Base-by-base conservation (phyloP, 2,797 vertebrate species). In the Rhincodon typus region DNA sequence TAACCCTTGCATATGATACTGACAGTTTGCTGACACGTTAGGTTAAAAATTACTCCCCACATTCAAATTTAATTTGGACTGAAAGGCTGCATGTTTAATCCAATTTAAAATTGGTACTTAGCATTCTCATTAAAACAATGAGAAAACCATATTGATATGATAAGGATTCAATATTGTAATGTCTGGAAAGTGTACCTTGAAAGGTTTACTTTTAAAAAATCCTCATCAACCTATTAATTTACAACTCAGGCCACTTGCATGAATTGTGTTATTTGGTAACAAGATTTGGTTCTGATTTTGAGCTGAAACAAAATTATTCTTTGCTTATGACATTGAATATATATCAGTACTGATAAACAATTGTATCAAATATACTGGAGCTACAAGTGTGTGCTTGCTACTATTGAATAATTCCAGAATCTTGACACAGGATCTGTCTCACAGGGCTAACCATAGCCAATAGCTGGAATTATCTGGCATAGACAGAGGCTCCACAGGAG, bases 401-500 rank as follows among this genome's bases (percentile, higher is more conserved):
- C n/a, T 23, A 23, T 7, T 67, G 19, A 91, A n/a, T 93, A 69
- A 67, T 93, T 93, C 62, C 90, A 67, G 62, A 23, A 67, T 67
- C 66, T n/a, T 69, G 90, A 67, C 57, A 91, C 15, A 19, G 23
- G 90, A 93, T 38, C 66, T 42, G 21, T 93, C 66, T 93, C 90
- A 10, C n/a, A 91, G 15, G 82, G 25, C 21, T 23, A 84, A 25
- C 10, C 13, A 17, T n/a, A 57, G 57, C 57, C 17, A 38, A 23
- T 91, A 91, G 57, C 6, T 91, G 34, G 6, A 23, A 91, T 91
- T 91, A 30, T 91, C 57, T 66, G 38, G 57, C 57, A 66, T 7
- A 23, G 38, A 93, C n/a, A 93, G 62, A 93, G 42, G 90, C n/a
- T 67, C 62, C 90, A 93, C 62, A 67, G n/a, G 90, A 93, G 62